These are phyloP conservation scores for Seladonia tumulorum DNA, from an alignment of 2,888 invertebrate genomes.

Conservation along the genomic window DNA sequence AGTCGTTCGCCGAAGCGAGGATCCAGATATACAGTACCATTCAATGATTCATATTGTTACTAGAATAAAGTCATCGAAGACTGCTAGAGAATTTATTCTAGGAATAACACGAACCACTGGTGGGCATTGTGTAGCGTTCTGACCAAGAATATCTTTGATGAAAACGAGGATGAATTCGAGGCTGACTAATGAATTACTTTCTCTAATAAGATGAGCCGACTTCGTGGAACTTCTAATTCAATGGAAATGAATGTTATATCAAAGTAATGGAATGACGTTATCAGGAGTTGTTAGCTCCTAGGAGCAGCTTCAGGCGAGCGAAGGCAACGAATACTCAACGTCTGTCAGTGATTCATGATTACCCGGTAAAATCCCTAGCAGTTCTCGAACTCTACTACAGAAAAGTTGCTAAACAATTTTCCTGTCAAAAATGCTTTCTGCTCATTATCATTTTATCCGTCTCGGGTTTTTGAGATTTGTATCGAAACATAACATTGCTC, in stretches of 20 bases:
- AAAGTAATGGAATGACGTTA: not conserved
- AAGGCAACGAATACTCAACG: slow-evolving; percentile 4
- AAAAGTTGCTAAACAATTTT: not conserved
- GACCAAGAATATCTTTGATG: not conserved
- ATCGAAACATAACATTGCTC: not conserved
- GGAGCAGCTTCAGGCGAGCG: not conserved
- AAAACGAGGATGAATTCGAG: not conserved
- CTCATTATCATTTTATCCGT: not conserved
- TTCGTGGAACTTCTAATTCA: not conserved
- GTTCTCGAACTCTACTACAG: not conserved
- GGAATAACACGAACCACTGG: slow-evolving; percentile 12
- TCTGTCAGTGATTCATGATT: slow-evolving; percentile 1
- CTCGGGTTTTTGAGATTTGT: not conserved
- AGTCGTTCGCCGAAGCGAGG: slow-evolving; percentile 66
- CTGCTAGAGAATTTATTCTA: slow-evolving; percentile 1
- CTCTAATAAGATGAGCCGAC: not conserved
- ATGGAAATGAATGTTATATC: not conserved
- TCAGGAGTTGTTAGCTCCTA: not conserved
- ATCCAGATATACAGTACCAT: slow-evolving; percentile 44
- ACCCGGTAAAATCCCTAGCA: slow-evolving; percentile 1
- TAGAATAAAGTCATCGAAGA: slow-evolving; percentile 1
- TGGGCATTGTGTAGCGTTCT: not conserved
- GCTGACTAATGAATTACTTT: slow-evolving; percentile 1
- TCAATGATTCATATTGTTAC: slow-evolving; percentile 21
- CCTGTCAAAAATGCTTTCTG: not conserved